phyloP scores from a whole-genome alignment of 2,888 invertebrate genomes.

The Aplocera efformata region DNA sequence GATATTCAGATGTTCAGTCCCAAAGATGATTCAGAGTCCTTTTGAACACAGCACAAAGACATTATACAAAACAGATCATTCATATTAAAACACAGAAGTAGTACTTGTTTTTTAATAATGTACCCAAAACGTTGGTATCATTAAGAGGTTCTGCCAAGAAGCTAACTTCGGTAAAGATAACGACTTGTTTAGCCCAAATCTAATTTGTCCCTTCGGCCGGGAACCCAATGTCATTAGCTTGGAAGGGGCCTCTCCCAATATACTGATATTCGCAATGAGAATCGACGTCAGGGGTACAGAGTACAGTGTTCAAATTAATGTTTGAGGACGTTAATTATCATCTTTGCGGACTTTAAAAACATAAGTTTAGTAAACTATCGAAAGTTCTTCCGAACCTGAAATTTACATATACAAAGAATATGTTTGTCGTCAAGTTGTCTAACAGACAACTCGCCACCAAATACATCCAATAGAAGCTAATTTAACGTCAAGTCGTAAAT shows the following conservation, averaged over 20 bases:
- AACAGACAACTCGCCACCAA: too few species aligned
- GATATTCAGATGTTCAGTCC: constrained; percentile 49
- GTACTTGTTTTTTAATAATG: too few species aligned
- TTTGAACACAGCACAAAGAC: constrained; percentile 66
- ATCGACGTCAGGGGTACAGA: background rate
- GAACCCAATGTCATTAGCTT: constrained; percentile 37
- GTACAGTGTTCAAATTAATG: too few species aligned
- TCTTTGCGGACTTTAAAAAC: too few species aligned
- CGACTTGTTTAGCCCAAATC: constrained; percentile 65
- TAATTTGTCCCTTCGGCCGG: constrained; percentile 51
- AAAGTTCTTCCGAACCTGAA: too few species aligned
- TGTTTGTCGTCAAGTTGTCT: too few species aligned
- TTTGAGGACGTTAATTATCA: too few species aligned
- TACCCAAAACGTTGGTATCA: too few species aligned
- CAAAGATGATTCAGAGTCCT: constrained; percentile 80
- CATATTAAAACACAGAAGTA: background rate
- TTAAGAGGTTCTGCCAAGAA: background rate
- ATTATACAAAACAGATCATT: constrained; percentile 18
- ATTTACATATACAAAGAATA: too few species aligned
- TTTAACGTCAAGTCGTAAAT: too few species aligned
- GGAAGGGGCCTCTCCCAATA: constrained; percentile 28
- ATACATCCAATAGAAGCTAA: too few species aligned
- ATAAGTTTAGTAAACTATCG: too few species aligned
- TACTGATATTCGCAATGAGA: background rate
- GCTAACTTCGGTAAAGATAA: constrained; percentile 42